A percentile compares a stretch with the other conserved stretches of the same genome.
These are phyloP conservation scores for Rhamnusium bicolor DNA, from an alignment of 2,888 invertebrate species.

Conservation along the genomic window DNA sequence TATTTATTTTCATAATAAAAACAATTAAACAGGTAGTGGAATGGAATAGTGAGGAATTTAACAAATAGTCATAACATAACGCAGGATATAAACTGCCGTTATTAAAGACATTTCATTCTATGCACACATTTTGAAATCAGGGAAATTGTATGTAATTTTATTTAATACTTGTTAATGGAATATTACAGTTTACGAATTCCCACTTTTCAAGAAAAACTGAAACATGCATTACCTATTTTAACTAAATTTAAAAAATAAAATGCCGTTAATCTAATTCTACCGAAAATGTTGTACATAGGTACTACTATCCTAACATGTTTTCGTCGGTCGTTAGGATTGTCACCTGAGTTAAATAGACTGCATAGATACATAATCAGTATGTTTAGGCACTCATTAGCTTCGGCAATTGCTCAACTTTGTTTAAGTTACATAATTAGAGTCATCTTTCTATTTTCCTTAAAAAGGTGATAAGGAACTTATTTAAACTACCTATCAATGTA, in stretches of 20 bases:
- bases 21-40: conserved; percentile 25
- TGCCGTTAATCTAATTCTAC: background rate
- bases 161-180: background rate
- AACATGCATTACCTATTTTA: no score
- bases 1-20: conserved; percentile 30
- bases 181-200: no score
- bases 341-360: background rate
- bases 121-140: background rate
- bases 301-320: background rate
- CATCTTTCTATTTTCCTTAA: conserved; percentile 7
- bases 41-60: conserved; percentile 19
- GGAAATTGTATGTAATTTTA: background rate
- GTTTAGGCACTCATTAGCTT: background rate
- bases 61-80: conserved; percentile 7
- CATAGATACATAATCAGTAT: no score
- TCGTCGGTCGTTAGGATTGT: background rate
- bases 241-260: no score
- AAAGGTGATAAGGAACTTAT: conserved; percentile 14
- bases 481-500: conserved; percentile 30
- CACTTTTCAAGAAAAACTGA: no score
- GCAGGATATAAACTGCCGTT: conserved; percentile 19
- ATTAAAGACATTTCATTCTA: conserved; percentile 12
- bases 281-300: background rate
- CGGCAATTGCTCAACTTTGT: conserved; percentile 22
- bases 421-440: background rate